Base-by-base conservation (phyloP, 2,888 invertebrate species). In the Chrysotoxum bicinctum region DNA sequence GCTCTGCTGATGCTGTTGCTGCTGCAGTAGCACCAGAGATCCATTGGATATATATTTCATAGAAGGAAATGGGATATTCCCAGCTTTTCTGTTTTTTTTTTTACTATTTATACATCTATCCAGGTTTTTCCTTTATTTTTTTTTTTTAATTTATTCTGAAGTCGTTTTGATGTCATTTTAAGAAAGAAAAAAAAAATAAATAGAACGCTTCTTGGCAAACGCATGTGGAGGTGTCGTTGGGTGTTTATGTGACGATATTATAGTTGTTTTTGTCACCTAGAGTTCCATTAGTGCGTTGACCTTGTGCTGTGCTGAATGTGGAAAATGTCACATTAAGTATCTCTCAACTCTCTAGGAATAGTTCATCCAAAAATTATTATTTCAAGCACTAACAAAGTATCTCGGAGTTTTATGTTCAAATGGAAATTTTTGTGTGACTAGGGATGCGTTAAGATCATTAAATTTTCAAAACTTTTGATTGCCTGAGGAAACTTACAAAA, bases 11-110 rank as follows among this genome's bases (percentile, higher is more conserved):
- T 35, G 19, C 35, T 19, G 9, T 2, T 56, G 21, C 4, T 32
- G n/a, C 7, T 54, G 32, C 12, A 52, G 58, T 16, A 52, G 52
- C 58, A 35, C 30, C 10, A n/a, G 32, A 56, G 21, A 68, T 23
- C 35, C 69, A 54, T 56, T 45, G 62, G 30, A 75, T 75, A 35
- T 66, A 50, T 66, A 26, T 73, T 68, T 68, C 58, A 69, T 35
- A 50, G 52, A 54, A 76, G 81, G 76, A 82, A 82, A 82, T 82
- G 76, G 81, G 81, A 72, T 81, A 76, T 81, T 76, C 72, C 66
- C 66, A 81, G 40, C 45, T 68, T 79, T 56, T 66, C 60, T 26
- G 6, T 3, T 66, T 58, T 62, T 16, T n/a, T 6, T 32, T 56
- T 52, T 26, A 60, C 66, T 70, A 66, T 74, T 68, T 60, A 54